Evolutionary conservation across 2,888 invertebrate species (phyloP).

Genomic region (Leucophora obtusa): DNA sequence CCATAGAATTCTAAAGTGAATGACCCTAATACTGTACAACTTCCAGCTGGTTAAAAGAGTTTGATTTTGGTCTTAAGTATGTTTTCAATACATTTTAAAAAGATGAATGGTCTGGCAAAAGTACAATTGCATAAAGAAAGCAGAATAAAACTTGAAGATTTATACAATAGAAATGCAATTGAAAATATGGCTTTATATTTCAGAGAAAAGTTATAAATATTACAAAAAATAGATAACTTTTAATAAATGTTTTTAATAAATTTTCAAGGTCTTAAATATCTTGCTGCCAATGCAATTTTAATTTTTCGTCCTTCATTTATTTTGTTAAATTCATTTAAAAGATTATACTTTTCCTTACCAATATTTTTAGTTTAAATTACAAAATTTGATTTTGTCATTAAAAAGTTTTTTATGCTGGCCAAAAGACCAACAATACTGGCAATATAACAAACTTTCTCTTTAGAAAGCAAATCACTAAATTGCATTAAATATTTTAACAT

Average conservation of each 20-base stretch:
- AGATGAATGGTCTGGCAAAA: slow-evolving; percentile 27
- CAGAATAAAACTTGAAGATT: slow-evolving; percentile 18
- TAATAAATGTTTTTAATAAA: slow-evolving; percentile 6
- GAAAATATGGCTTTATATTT: slow-evolving; percentile 4
- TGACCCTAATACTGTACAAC: not conserved
- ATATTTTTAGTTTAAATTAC: not conserved
- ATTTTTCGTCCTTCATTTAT: slow-evolving; percentile 13
- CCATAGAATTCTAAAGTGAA: too few species aligned
- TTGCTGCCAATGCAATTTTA: not conserved
- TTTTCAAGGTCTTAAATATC: slow-evolving; percentile 15
- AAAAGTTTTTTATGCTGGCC: slow-evolving; percentile 27
- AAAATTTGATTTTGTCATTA: slow-evolving; percentile 41
- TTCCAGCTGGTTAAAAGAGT: not conserved
- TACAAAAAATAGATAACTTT: not conserved
- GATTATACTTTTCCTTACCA: slow-evolving; percentile 2
- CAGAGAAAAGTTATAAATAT: not conserved
- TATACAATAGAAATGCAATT: slow-evolving; percentile 28
- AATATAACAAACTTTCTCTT: not conserved
- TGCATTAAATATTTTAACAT: slow-evolving; percentile 34
- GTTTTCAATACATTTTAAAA: not conserved
- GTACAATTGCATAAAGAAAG: slow-evolving; percentile 1
- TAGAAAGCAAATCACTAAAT: slow-evolving; percentile 30
- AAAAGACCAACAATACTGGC: slow-evolving; percentile 11
- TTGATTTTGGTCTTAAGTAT: slow-evolving; percentile 10
- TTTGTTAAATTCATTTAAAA: not conserved